Conservation (phyloP, 2,113 vertebrate genomes). For the Mirounga angustirostris region DNA sequence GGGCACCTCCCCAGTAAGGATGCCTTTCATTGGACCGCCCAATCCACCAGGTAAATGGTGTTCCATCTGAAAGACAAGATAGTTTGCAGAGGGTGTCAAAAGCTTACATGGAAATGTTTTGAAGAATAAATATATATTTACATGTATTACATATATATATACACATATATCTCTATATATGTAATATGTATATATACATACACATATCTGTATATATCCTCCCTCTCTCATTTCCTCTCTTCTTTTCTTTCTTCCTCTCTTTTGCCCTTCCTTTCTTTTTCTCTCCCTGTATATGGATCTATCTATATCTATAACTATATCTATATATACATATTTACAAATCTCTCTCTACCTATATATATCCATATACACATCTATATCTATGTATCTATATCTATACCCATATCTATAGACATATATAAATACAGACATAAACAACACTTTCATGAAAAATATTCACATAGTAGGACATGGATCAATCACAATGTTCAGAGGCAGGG, state of each 20-base stretch:
- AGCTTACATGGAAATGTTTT: background rate
- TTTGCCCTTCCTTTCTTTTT: rapidly evolving
- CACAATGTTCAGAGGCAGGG: background rate
- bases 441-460: background rate
- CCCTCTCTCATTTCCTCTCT: background rate
- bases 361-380: background rate
- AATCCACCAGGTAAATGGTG: constrained; percentile 97
- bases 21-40: constrained; percentile 93
- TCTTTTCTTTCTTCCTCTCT: background rate
- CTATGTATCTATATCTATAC: background rate
- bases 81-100: background rate
- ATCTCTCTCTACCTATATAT: background rate
- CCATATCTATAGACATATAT: background rate
- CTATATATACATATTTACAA: too few relatives aligned
- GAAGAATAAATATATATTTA: background rate
- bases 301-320: background rate
- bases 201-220: background rate
- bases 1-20: constrained; percentile 96
- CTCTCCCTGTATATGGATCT: background rate
- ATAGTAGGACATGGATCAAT: background rate
- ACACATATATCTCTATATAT: too few relatives aligned
- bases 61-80: constrained; percentile 91
- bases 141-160: background rate
- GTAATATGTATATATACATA: background rate
- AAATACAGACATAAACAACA: background rate